These are phyloP conservation scores for Stegastes partitus DNA, from an alignment of 2,113 vertebrate genomes.

Conservation along the genomic window DNA sequence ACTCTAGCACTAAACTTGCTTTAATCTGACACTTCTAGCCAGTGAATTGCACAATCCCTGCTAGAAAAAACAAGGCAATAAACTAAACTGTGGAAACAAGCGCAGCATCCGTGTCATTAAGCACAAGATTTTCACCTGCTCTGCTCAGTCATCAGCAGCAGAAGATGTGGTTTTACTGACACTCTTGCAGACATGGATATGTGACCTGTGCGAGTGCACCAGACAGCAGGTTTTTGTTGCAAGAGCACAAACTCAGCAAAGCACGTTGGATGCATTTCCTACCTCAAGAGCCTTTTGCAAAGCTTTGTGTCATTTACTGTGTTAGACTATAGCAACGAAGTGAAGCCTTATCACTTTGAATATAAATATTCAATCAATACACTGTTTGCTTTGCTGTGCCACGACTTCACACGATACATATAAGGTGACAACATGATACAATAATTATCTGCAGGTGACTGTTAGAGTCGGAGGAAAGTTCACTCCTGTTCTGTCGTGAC, in stretches of 20 bases:
- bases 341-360: not conserved
- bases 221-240: conserved; percentile 3
- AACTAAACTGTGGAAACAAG: not conserved
- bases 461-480: conserved; percentile 20
- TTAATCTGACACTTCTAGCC: no score
- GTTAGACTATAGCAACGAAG: not conserved
- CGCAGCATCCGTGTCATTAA: not conserved
- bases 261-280: conserved; percentile 43
- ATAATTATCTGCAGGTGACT: conserved; percentile 19
- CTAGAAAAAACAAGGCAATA: not conserved
- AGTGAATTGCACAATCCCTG: no score
- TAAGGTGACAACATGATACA: conserved; percentile 5
- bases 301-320: not conserved
- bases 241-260: conserved; percentile 38
- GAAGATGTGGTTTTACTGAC: conserved; percentile 49
- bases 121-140: not conserved
- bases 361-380: not conserved
- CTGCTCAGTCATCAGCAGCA: conserved; percentile 13
- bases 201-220: conserved; percentile 1
- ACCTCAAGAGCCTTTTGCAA: conserved; percentile 12
- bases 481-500: conserved; percentile 20
- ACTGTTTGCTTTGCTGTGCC: not conserved
- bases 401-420: not conserved
- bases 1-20: no score
- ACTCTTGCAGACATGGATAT: not conserved